Evolutionary conservation across 1,140 invertebrate species (phyloP).

Genomic region (Anoplolepis gracilipes): DNA sequence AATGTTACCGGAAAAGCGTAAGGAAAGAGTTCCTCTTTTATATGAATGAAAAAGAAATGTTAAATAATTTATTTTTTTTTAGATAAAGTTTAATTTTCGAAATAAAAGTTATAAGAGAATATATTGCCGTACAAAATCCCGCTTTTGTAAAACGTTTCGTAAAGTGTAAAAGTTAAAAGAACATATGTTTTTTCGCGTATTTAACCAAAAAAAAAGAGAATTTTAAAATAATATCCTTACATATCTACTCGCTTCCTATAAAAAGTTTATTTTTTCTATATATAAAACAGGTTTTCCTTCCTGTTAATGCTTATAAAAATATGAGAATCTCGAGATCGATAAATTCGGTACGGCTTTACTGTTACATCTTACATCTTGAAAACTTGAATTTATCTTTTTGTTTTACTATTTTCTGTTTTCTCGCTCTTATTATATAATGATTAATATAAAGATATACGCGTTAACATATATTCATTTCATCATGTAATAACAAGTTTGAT

Average conservation of each 20-base stretch:
- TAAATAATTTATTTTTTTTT: conserved; percentile 11
- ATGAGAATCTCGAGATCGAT: background rate
- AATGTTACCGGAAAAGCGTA: conserved; percentile 5
- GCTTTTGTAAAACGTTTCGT: background rate
- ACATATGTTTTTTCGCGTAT: background rate
- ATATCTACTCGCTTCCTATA: background rate
- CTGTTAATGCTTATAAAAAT: background rate
- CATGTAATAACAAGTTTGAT: conserved; percentile 35
- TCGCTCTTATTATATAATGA: background rate
- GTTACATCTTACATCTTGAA: background rate
- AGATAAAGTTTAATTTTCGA: conserved; percentile 26
- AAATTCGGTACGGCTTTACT: background rate
- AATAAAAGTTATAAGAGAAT: background rate
- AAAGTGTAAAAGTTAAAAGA: background rate
- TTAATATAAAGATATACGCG: too few relatives aligned
- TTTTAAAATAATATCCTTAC: conserved; percentile 2
- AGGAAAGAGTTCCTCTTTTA: conserved; percentile 14
- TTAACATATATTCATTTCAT: conserved; percentile 19
- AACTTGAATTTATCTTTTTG: background rate
- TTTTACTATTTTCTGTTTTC: background rate
- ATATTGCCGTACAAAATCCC: background rate
- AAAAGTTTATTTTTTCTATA: background rate
- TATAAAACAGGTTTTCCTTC: background rate
- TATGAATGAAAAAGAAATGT: background rate
- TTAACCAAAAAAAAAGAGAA: background rate